Percentiles rank a stretch among this genome's conserved stretches.
phyloP scores from a whole-genome alignment of 2,113 vertebrate genomes.

The Psilopsiagon aymara region DNA sequence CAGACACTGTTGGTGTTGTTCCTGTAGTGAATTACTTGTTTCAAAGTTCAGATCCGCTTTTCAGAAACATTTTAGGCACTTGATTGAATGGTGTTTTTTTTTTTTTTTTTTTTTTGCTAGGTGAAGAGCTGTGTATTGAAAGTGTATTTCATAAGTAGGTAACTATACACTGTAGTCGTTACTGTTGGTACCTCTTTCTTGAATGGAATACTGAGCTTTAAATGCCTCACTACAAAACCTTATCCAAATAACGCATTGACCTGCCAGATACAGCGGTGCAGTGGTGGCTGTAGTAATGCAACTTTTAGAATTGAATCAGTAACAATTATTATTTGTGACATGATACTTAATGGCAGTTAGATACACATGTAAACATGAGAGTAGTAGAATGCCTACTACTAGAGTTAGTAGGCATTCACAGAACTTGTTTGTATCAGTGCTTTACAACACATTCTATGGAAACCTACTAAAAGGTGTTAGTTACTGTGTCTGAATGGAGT shows the following conservation, averaged over 20 bases:
- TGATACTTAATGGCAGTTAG: not conserved
- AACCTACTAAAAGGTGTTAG: fast-evolving
- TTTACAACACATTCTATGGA: fast-evolving
- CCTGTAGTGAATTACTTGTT: not conserved
- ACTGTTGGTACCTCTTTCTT: not conserved
- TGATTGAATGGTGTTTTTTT: not conserved
- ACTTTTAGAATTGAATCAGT: not conserved
- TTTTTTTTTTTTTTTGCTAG: not conserved
- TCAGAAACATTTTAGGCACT: not conserved
- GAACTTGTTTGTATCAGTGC: not conserved
- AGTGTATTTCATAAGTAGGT: not conserved
- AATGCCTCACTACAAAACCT: not conserved
- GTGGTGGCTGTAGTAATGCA: not conserved
- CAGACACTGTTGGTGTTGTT: not conserved
- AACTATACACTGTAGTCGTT: not conserved
- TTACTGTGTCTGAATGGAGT: not conserved
- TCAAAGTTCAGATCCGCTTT: no score
- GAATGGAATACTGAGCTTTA: not conserved
- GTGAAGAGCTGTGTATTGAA: not conserved
- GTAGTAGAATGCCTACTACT: no score
- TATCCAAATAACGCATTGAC: fast-evolving
- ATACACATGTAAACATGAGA: not conserved
- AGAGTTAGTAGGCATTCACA: not conserved
- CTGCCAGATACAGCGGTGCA: fast-evolving
- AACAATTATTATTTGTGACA: fast-evolving